Conservation (phyloP, 2,113 vertebrate genomes). For the Serilophus lunatus region DNA sequence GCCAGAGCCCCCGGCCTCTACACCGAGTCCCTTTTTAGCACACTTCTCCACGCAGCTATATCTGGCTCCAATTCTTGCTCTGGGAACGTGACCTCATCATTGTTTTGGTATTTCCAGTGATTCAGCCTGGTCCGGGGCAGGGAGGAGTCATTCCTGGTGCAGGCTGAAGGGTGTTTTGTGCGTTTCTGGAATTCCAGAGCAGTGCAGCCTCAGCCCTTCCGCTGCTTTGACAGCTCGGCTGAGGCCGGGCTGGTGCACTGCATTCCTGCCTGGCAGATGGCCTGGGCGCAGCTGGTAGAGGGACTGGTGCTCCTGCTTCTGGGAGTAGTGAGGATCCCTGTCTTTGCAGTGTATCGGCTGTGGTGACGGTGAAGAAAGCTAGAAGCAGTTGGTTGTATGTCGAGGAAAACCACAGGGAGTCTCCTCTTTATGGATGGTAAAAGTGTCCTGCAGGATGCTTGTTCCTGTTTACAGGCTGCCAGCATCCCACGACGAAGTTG, state of each 20-base stretch:
- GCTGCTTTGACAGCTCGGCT: conserved; percentile 38
- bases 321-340: background rate
- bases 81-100: conserved; percentile 54
- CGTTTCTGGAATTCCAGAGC: conserved; percentile 56
- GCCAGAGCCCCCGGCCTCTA: conserved; percentile 1
- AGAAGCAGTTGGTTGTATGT: background rate
- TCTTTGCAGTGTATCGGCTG: background rate
- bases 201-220: conserved; percentile 45
- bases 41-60: background rate
- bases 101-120: conserved; percentile 69
- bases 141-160: conserved; percentile 47
- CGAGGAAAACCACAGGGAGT: background rate
- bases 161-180: conserved; percentile 23
- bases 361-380: background rate
- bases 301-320: background rate
- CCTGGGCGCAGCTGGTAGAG: background rate
- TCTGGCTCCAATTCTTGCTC: conserved; percentile 6
- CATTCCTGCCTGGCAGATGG: background rate
- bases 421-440: background rate
- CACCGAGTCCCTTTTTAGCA: conserved; percentile 17
- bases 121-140: conserved; percentile 43
- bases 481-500: background rate
- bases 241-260: background rate
- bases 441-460: background rate
- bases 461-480: background rate